A percentile compares a stretch with the other conserved stretches of the same genome.
These are phyloP conservation scores for Epirrita christyi DNA, from an alignment of 2,888 invertebrate genomes.

Conservation along the genomic window DNA sequence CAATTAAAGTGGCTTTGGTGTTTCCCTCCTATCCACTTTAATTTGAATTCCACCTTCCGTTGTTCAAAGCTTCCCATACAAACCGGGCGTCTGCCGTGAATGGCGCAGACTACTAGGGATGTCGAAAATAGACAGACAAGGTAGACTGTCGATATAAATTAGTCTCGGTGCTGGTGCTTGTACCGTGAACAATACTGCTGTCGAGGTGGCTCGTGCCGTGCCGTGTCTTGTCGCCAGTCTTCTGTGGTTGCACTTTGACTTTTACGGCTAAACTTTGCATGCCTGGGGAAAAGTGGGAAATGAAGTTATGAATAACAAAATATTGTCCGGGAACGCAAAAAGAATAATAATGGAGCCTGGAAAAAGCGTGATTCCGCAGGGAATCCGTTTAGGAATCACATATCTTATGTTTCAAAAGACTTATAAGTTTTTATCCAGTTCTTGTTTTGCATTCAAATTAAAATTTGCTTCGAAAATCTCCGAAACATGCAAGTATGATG, in stretches of 20 bases:
- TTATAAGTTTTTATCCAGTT: too few relatives aligned
- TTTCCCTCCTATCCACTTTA: constrained; percentile 28
- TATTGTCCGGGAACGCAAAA: constrained; percentile 13
- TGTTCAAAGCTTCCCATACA: constrained; percentile 34
- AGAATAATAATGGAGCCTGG: constrained; percentile 9
- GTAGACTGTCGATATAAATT: constrained; percentile 73
- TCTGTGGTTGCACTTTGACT: constrained; percentile 19
- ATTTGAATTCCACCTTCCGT: constrained; percentile 33
- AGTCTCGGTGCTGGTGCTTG: constrained; percentile 58
- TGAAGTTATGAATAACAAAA: constrained; percentile 29
- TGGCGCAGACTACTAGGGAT: constrained; percentile 23
- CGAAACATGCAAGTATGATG: too few relatives aligned
- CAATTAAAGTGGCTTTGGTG: constrained; percentile 26
- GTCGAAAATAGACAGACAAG: constrained; percentile 30
- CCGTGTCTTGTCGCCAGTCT: constrained; percentile 26
- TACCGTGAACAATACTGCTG: constrained; percentile 75
- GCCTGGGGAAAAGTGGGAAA: constrained; percentile 20
- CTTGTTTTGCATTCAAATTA: too few relatives aligned
- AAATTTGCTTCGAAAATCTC: too few relatives aligned
- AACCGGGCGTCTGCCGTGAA: constrained; percentile 25
- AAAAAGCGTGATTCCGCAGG: constrained; percentile 22
- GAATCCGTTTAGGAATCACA: not conserved
- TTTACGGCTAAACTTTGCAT: constrained; percentile 21
- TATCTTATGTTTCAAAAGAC: too few relatives aligned
- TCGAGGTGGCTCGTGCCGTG: constrained; percentile 68